A percentile compares a stretch with the other conserved stretches of the same genome.
Conservation (phyloP, 2,888 invertebrate species). For the Drepana falcataria region DNA sequence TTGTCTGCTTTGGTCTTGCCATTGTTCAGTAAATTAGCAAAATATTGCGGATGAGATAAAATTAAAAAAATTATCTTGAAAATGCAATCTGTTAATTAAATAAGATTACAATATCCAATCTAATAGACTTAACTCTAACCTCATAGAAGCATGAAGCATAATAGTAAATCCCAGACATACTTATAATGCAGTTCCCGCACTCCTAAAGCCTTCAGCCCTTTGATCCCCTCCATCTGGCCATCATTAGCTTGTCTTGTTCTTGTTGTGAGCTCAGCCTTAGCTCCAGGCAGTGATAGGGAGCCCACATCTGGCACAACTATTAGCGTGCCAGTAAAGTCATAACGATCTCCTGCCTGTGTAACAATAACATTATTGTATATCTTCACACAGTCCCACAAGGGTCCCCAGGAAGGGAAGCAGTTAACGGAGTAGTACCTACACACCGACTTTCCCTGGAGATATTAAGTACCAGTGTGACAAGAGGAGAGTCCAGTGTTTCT, state of each 20-base stretch:
- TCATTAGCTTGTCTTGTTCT: conserved; percentile 85
- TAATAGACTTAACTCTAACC: no score
- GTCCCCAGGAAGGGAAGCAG: no score
- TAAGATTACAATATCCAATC: background rate
- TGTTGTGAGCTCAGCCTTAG: conserved; percentile 88
- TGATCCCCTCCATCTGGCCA: conserved; percentile 89
- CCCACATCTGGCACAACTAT: conserved; percentile 99
- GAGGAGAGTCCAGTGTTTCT: no score
- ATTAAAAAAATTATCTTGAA: no score
- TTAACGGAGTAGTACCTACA: no score
- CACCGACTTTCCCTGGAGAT: no score
- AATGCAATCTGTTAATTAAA: background rate
- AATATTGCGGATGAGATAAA: no score
- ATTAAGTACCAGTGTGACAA: no score
- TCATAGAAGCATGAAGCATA: no score
- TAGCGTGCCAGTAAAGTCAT: conserved; percentile 96
- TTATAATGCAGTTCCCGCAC: conserved; percentile 73
- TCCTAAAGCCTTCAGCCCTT: conserved; percentile 86
- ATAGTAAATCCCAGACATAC: conserved; percentile 26
- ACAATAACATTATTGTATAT: background rate
- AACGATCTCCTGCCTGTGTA: conserved; percentile 83
- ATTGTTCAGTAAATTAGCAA: no score
- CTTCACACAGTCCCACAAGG: background rate
- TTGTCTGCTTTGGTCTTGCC: no score
- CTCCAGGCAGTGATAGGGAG: conserved; percentile 90